Conservation (phyloP, 2,113 vertebrate genomes). For the Ceratotherium simum region DNA sequence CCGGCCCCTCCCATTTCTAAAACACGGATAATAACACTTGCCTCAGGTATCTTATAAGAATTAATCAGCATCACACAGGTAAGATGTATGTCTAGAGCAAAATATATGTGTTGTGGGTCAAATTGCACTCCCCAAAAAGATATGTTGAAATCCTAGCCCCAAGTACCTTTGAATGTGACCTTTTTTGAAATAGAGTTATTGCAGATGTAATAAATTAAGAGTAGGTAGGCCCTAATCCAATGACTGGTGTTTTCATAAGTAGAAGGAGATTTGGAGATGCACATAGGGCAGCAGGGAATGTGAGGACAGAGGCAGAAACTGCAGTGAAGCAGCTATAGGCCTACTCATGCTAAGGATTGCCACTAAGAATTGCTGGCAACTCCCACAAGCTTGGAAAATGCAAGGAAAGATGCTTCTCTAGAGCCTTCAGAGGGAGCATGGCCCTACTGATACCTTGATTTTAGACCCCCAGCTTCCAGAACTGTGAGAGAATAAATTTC, state of each 20-base stretch:
- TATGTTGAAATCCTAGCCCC: not conserved
- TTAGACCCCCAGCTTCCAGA: not conserved
- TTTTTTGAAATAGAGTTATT: not conserved
- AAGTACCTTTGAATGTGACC: not conserved
- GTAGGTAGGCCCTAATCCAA: not conserved
- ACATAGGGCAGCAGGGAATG: not conserved
- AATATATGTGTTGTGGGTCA: not conserved
- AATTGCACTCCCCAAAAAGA: not conserved
- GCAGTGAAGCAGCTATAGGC: not conserved
- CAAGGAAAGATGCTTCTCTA: not conserved
- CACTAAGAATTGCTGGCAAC: too few species aligned
- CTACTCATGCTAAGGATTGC: not conserved
- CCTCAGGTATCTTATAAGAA: not conserved
- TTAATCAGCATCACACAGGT: not conserved
- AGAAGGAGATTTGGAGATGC: not conserved
- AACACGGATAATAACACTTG: not conserved
- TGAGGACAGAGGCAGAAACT: not conserved
- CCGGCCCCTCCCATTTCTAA: not conserved
- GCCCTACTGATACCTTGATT: not conserved
- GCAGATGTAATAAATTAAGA: not conserved
- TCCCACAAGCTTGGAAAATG: not conserved
- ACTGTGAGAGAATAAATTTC: not conserved
- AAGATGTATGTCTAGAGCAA: not conserved
- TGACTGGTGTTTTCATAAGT: not conserved
- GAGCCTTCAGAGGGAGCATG: not conserved